Evolutionary conservation across 2,888 invertebrate species (phyloP).

Genomic region (Leptinotarsa tumamoca): DNA sequence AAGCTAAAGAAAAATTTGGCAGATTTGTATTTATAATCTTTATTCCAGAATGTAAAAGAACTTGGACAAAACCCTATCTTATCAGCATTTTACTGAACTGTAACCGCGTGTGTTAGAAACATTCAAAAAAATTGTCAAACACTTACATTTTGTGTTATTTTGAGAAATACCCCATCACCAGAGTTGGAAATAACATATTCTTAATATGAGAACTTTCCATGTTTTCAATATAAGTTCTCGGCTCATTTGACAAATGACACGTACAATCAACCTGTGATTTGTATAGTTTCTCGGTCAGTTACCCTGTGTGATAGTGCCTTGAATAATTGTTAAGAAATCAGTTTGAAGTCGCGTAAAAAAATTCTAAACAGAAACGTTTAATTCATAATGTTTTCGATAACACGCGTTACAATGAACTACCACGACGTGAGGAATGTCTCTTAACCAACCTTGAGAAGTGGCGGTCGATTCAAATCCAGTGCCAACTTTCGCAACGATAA

Average conservation of each 20-base stretch:
- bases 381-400: conserved; percentile 2
- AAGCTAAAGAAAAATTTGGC: too few relatives aligned
- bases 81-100: too few relatives aligned
- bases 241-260: background rate
- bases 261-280: background rate
- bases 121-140: too few relatives aligned
- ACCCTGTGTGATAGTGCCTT: background rate
- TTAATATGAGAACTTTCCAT: conserved; percentile 4
- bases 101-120: too few relatives aligned
- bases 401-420: conserved; percentile 5
- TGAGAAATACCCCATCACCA: background rate
- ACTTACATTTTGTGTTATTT: conserved; percentile 4
- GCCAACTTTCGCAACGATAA: conserved; percentile 4
- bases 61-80: too few relatives aligned
- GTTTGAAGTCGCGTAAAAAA: background rate
- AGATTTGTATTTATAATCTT: too few relatives aligned
- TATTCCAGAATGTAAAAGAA: too few relatives aligned
- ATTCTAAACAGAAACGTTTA: background rate
- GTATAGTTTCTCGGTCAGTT: conserved; percentile 6
- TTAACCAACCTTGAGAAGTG: background rate
- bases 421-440: conserved; percentile 9
- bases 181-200: background rate
- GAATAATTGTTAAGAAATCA: background rate
- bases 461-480: conserved; percentile 3
- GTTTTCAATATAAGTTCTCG: conserved; percentile 12